These are phyloP conservation scores for Hyperoplus immaculatus DNA, from an alignment of 2,797 vertebrate genomes.

Conservation along the genomic window DNA sequence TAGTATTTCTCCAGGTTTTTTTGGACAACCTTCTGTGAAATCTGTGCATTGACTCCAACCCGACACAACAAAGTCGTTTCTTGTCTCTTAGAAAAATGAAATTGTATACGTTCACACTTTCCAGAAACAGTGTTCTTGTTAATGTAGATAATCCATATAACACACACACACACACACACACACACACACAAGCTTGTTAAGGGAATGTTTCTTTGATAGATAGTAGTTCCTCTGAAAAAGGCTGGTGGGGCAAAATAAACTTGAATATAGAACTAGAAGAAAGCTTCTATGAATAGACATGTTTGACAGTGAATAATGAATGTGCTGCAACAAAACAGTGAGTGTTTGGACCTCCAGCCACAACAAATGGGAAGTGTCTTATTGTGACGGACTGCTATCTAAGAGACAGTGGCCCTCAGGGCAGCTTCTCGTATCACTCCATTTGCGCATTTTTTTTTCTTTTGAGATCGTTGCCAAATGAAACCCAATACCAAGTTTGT, in stretches of 20 bases:
- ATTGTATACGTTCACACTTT: not conserved
- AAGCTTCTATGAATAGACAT: no score
- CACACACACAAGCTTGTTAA: not conserved
- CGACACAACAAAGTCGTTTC: not conserved
- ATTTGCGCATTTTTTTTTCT: no score
- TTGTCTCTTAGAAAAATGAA: not conserved
- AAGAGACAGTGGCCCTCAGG: slow-evolving; percentile 16
- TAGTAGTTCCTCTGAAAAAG: not conserved
- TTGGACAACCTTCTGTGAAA: not conserved
- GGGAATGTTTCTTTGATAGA: not conserved
- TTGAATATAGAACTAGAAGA: no score
- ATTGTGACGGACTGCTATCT: not conserved
- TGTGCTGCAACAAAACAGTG: not conserved
- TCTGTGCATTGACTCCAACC: not conserved
- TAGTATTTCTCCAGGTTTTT: not conserved
- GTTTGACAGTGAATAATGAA: no score
- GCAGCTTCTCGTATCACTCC: not conserved
- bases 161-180: not conserved
- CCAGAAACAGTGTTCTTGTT: not conserved
- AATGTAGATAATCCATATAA: not conserved
- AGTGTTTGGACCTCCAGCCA: not conserved
- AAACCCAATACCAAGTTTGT: no score
- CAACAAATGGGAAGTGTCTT: not conserved
- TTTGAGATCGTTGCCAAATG: no score
- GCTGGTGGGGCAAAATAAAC: no score